Evolutionary conservation across 2,113 vertebrate species (phyloP).

Genomic region (Arvicanthis niloticus): DNA sequence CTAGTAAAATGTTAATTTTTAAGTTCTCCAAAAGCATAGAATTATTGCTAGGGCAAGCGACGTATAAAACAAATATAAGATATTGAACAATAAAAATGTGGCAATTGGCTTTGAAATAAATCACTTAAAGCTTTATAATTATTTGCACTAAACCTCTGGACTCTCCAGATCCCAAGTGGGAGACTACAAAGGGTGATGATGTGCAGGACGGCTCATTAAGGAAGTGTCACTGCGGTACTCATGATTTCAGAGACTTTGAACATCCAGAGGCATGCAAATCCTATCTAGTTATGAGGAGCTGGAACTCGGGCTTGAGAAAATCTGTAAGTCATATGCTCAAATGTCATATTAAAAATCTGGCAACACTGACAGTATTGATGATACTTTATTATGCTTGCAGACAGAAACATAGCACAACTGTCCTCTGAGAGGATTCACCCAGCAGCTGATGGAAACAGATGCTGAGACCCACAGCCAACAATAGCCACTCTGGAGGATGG

Average conservation of each 20-base stretch:
- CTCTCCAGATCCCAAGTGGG: background rate
- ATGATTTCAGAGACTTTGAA: conserved; percentile 60
- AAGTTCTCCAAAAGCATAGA: background rate
- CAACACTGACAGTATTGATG: background rate
- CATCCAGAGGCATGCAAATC: conserved; percentile 13
- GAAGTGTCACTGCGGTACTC: conserved; percentile 32
- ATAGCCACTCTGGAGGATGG: too few relatives aligned
- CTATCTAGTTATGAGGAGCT: conserved; percentile 33
- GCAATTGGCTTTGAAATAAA: conserved; percentile 59
- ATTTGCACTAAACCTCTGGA: conserved; percentile 29
- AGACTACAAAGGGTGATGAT: background rate
- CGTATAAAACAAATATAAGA: conserved; percentile 45
- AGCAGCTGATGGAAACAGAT: too few relatives aligned
- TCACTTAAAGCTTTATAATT: conserved; percentile 65
- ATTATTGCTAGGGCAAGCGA: background rate
- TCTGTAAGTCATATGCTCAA: conserved; percentile 45
- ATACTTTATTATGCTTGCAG: too few relatives aligned
- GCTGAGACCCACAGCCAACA: too few relatives aligned
- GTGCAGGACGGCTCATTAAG: background rate
- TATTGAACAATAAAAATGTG: conserved; percentile 24
- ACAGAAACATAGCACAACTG: too few relatives aligned
- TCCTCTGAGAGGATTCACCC: too few relatives aligned
- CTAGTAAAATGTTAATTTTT: conserved; percentile 53
- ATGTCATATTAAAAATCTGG: conserved; percentile 48
- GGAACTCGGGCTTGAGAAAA: background rate